Evolutionary conservation across 2,113 vertebrate genomes (phyloP).

Genomic region (Corydoras sp.): DNA sequence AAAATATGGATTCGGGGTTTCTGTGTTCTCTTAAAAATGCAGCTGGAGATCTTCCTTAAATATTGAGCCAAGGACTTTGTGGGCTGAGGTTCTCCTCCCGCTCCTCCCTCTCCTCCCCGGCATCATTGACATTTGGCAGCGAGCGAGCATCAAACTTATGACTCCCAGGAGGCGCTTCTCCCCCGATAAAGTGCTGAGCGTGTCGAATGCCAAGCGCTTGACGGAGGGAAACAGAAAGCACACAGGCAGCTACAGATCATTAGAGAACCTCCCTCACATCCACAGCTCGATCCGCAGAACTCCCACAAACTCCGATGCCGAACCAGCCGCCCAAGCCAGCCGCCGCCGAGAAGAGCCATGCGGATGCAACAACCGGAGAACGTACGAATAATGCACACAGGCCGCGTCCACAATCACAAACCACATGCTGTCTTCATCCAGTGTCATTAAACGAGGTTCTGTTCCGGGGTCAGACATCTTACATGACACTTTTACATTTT

Average conservation of each 20-base stretch:
- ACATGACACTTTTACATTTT: no score
- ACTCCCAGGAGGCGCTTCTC: slow-evolving; percentile 51
- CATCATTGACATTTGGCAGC: slow-evolving; percentile 59
- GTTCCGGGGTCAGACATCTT: no score
- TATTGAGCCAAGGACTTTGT: slow-evolving; percentile 58
- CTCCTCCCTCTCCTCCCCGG: slow-evolving; percentile 1
- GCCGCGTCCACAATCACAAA: no score
- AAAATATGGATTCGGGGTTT: slow-evolving; percentile 50
- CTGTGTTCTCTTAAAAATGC: slow-evolving; percentile 27
- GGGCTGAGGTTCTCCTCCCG: slow-evolving; percentile 1
- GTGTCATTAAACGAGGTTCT: no score
- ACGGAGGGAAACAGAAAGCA: slow-evolving; percentile 47
- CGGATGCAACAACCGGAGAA: no score
- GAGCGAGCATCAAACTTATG: slow-evolving; percentile 59
- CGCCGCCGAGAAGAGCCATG: no score
- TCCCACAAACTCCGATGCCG: no score
- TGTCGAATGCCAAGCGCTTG: slow-evolving; percentile 49
- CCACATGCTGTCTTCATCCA: no score
- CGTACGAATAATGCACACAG: no score
- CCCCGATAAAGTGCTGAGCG: slow-evolving; percentile 59
- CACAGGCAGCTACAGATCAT: slow-evolving; percentile 44
- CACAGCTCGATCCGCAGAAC: not conserved
- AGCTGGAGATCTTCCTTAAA: slow-evolving; percentile 63
- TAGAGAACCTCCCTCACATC: slow-evolving; percentile 32
- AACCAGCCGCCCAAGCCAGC: no score